Percentiles rank a stretch among this genome's conserved stretches.
phyloP scores from a whole-genome alignment of 2,113 vertebrate genomes.

The Capra hircus region DNA sequence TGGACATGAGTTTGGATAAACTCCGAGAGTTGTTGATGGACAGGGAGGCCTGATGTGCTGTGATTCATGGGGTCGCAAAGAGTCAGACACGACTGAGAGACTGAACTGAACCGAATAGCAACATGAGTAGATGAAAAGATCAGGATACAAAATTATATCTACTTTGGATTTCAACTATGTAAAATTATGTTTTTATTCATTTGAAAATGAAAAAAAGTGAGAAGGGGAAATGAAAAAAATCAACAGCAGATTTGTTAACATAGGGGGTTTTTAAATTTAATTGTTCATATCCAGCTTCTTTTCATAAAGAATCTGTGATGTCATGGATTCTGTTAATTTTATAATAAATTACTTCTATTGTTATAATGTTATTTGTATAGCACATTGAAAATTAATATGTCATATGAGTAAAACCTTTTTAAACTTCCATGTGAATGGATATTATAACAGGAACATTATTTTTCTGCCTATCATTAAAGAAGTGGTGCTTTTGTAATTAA shows the following conservation, averaged over 20 bases:
- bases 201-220: background rate
- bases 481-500: conserved; percentile 1
- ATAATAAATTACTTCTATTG: background rate
- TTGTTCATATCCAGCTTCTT: background rate
- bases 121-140: background rate
- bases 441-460: background rate
- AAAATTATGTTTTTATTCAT: background rate
- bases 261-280: background rate
- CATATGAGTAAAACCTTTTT: background rate
- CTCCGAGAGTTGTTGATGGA: no score
- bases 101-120: background rate
- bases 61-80: no score
- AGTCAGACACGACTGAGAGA: accelerated
- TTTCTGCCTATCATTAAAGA: background rate
- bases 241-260: background rate
- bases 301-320: background rate
- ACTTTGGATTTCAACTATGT: background rate
- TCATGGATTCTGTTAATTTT: background rate
- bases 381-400: background rate
- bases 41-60: no score
- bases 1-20: no score
- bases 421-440: background rate
- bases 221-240: background rate
- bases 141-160: background rate
- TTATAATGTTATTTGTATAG: background rate